A percentile compares a stretch with the other conserved stretches of the same genome.
Evolutionary conservation across 2,888 invertebrate genomes (phyloP).

Genomic region (Aspidapion aeneum): DNA sequence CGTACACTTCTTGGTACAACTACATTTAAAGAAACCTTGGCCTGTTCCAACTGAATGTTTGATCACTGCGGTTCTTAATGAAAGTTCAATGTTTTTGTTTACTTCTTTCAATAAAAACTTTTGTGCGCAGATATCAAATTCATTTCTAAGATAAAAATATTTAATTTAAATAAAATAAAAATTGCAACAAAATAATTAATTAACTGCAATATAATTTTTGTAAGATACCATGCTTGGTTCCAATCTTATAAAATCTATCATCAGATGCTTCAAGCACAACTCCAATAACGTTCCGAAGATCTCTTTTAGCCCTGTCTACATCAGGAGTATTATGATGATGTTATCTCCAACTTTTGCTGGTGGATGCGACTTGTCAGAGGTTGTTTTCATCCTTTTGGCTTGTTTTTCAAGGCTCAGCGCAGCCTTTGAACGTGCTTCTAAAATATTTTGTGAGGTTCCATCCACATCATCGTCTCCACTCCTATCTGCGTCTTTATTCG

Average conservation of each 20-base stretch:
- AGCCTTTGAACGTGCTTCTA: conserved; percentile 25
- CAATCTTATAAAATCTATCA: conserved; percentile 25
- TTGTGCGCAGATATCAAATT: too few species aligned
- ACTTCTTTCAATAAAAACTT: too few species aligned
- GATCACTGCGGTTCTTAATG: too few species aligned
- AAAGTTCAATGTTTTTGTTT: too few species aligned
- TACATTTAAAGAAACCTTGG: too few species aligned
- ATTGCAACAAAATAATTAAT: too few species aligned
- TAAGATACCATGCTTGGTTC: conserved; percentile 25
- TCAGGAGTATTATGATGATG: conserved; percentile 29
- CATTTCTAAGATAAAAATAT: too few species aligned
- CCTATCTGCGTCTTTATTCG: too few species aligned
- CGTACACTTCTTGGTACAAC: too few species aligned
- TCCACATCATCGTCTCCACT: too few species aligned
- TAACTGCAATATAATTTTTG: conserved; percentile 8
- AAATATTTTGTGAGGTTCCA: conserved; percentile 15
- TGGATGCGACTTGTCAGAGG: conserved; percentile 21
- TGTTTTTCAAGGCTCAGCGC: conserved; percentile 15
- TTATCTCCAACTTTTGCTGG: conserved; percentile 26
- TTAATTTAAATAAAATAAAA: too few species aligned
- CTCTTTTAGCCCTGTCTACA: conserved; percentile 28
- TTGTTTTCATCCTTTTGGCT: conserved; percentile 6
- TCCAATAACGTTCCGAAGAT: conserved; percentile 29
- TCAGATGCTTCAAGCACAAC: conserved; percentile 27
- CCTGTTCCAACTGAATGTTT: too few species aligned